Evolutionary conservation across 2,113 vertebrate species (phyloP), one percentile per base, ranked within the genome.

Genomic region (Ageneiosus marmoratus): DNA sequence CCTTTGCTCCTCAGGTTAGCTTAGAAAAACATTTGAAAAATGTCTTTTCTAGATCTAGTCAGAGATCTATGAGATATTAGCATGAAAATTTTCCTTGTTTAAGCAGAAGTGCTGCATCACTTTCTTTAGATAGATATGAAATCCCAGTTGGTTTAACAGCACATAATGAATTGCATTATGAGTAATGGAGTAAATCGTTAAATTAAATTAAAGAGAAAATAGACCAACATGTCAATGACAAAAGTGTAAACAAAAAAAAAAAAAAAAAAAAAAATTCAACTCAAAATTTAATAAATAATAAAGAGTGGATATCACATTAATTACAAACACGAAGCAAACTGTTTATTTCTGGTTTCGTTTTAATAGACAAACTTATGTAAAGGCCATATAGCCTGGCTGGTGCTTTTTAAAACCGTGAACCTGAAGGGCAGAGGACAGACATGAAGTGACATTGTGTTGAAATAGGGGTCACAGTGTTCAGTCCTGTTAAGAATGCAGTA

Each of bases 401-500:
- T 32, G 27, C 27, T 16, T 65, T 34, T 29, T 69, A 37, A 44
- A 65, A 27, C n/a, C 74, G n/a, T 51, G 34, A 50, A 51, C 24
- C 63, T 78, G 32, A 32, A 56, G 29, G 51, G 60, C 60, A 51
- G 29, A 46, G 27, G 41, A 55, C 29, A 24, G 1, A 51, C 75
- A 73, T 77, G 60, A 67, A 53, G 79, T 80, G 34, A 46, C 70
- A 86, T 44, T 34, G 32, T 81, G 72, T 79, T 16, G 46, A 69
- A 41, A 55, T 27, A 86, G 34, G 58, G 60, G 81, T 86, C 77
- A 86, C 53, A 83, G 56, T 73, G 75, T 79, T 81, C 50, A 70
- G 80, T 37, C 69, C 82, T 81, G 79, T 70, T 63, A 62, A 74
- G 70, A 83, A 82, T 44, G 80, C 78, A 67, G 82, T 84, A 91